Base-by-base conservation (phyloP, 2,888 invertebrate species). In the Chrysolina oricalcia region DNA sequence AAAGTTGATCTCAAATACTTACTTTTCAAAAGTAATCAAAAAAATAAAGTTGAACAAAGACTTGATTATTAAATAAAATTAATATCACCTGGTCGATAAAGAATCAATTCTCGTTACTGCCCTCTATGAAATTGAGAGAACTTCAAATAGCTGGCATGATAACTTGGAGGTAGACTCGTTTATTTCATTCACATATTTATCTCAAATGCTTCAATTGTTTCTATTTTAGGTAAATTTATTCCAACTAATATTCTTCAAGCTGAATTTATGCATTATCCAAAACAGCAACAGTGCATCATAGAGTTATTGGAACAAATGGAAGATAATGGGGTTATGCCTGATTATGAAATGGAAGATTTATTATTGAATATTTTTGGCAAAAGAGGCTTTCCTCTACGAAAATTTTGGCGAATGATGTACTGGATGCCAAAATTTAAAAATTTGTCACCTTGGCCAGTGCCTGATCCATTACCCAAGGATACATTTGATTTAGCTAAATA, bases 381-480 rank as follows among this genome's bases (percentile, higher is more conserved):
- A 23, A 90, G 93, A 79, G 95, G 95, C 0, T 91, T 92, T 85
- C 94, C 95, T 0, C 86, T 95, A 6, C 90, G 94, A 72, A 95
- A 94, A 84, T 94, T 91, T 84, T 94, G 94, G 94, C 90, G 95
- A 13, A 94, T 96, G 94, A 92, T 94, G 92, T 96, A 96, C 84
- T 96, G 95, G 96, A 94, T 95, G 94, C 98, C 98, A 0, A 99
- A 99, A 88, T 97, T 99, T 86, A 96, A 94, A 86, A 94, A 98
- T 86, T 88, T 95, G 0, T 96, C 95, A 72, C 98, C 98, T 0
- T 98, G 96, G 95, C 92, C 92, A 5, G 87, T 96, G 70, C 97
- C 97, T 0, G 91, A 93, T 67, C 92, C 93, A 0, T 86, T 96
- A n/a, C 97, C 98, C 0, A 90, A 91, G 79, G 95, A 96, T 84